Conservation (phyloP, 2,113 vertebrate species). For the Neolamprologus fasciatus region DNA sequence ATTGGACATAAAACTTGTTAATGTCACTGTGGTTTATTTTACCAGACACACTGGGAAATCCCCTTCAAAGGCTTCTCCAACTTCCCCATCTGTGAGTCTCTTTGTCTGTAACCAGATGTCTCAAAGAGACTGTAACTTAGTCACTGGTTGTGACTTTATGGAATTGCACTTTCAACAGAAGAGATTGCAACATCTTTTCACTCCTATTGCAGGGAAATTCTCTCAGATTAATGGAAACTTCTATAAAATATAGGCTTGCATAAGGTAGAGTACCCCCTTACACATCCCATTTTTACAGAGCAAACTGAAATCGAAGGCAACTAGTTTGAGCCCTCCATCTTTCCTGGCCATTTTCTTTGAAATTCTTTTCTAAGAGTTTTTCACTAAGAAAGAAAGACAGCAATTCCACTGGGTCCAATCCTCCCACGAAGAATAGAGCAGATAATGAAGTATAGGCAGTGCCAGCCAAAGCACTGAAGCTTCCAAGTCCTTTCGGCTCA, state of each 20-base stretch:
- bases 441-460: slow-evolving; percentile 60
- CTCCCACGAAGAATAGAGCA: slow-evolving; percentile 58
- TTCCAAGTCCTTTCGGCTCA: slow-evolving; percentile 47
- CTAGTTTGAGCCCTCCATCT: slow-evolving; percentile 37
- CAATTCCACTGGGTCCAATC: slow-evolving; percentile 63
- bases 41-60: not conserved
- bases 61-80: slow-evolving; percentile 11
- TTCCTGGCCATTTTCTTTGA: slow-evolving; percentile 38
- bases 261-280: slow-evolving; percentile 16
- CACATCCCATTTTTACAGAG: slow-evolving; percentile 28
- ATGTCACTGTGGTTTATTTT: not conserved
- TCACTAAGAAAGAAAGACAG: slow-evolving; percentile 53
- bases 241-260: slow-evolving; percentile 44
- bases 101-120: not conserved
- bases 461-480: slow-evolving; percentile 46
- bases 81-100: not conserved
- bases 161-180: slow-evolving; percentile 37
- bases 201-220: slow-evolving; percentile 16
- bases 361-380: slow-evolving; percentile 45
- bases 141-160: not conserved
- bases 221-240: slow-evolving; percentile 37
- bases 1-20: not conserved
- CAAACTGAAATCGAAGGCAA: slow-evolving; percentile 25
- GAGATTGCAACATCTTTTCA: slow-evolving; percentile 44
- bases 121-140: not conserved